phyloP scores from a whole-genome alignment of 2,113 vertebrate genomes.

The Myxocyprinus asiaticus region DNA sequence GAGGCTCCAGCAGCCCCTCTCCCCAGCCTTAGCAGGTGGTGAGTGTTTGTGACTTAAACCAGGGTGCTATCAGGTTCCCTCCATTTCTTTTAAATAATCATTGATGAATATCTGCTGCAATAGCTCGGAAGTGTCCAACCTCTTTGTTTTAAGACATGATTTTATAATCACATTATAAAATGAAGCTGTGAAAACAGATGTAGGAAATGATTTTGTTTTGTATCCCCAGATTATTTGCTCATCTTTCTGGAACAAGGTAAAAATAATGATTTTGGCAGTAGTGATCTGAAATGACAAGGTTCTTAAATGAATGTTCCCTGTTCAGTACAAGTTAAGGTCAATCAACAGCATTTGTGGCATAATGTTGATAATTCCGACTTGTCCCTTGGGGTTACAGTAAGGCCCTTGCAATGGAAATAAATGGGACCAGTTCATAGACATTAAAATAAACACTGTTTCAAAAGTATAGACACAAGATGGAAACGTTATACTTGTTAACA shows the following conservation, averaged over 20 bases:
- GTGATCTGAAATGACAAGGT: not conserved
- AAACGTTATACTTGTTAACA: too few species aligned
- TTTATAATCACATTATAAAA: not conserved
- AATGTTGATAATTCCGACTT: too few species aligned
- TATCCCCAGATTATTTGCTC: not conserved
- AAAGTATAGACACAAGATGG: too few species aligned
- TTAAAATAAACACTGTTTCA: too few species aligned
- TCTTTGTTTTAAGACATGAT: not conserved
- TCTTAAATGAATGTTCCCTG: too few species aligned
- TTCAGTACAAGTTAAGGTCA: too few species aligned
- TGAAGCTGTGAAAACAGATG: slow-evolving; percentile 24
- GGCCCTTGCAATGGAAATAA: too few species aligned
- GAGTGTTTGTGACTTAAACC: slow-evolving; percentile 65
- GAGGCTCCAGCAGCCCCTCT: slow-evolving; percentile 52
- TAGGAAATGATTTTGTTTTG: slow-evolving; percentile 19
- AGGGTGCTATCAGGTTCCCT: slow-evolving; percentile 47
- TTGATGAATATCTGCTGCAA: slow-evolving; percentile 38
- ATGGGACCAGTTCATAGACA: too few species aligned
- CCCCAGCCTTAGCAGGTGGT: slow-evolving; percentile 71
- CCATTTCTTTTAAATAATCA: slow-evolving; percentile 27
- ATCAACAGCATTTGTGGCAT: too few species aligned
- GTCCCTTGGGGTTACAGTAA: too few species aligned
- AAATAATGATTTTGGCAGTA: not conserved
- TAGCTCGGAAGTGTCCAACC: not conserved
- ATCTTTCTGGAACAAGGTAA: not conserved